Evolutionary conservation across 1,140 invertebrate species (phyloP), one percentile per base, ranked within the genome.

Genomic region (Cyrtorhinus lividipennis): DNA sequence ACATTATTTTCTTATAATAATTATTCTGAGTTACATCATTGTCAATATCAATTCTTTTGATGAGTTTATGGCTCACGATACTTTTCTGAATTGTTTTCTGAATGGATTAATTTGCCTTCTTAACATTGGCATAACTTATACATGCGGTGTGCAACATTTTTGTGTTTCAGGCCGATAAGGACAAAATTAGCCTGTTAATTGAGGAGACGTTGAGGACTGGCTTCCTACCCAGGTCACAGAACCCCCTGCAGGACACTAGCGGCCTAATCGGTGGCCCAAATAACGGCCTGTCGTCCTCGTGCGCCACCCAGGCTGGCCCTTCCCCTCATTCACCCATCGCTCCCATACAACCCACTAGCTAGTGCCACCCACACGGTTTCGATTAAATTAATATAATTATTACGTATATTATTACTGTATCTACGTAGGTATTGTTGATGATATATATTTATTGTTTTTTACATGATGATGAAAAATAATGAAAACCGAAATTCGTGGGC

Each of bases 121-220:
- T n/a, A n/a, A n/a, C n/a, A n/a, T n/a, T n/a, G n/a, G n/a, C n/a
- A n/a, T n/a, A n/a, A n/a, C n/a, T n/a, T n/a, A n/a, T n/a, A n/a
- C n/a, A n/a, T n/a, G n/a, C n/a, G n/a, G n/a, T n/a, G n/a, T n/a
- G n/a, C n/a, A n/a, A n/a, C n/a, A n/a, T n/a, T n/a, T 25, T 65
- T 57, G 70, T 68, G 59, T 75, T 72, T 25, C 74, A 81, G 81
- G 76, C 78, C 64, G 83, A 86, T 72, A 79, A 80, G 68, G 83
- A 85, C 65, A 88, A 86, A 74, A 81, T 88, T 67, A 80, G 83
- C 38, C 75, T 76, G 45, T 75, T 88, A 56, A 86, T 89, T 66
- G 83, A 86, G 71, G 85, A 88, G 68, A 82, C 84, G 8, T 72
- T 87, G 8, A 77, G 79, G 56, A 76, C 75, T 61, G 77, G 76